phyloP scores from a whole-genome alignment of 2,113 vertebrate species.

The Ammospiza nelsoni region DNA sequence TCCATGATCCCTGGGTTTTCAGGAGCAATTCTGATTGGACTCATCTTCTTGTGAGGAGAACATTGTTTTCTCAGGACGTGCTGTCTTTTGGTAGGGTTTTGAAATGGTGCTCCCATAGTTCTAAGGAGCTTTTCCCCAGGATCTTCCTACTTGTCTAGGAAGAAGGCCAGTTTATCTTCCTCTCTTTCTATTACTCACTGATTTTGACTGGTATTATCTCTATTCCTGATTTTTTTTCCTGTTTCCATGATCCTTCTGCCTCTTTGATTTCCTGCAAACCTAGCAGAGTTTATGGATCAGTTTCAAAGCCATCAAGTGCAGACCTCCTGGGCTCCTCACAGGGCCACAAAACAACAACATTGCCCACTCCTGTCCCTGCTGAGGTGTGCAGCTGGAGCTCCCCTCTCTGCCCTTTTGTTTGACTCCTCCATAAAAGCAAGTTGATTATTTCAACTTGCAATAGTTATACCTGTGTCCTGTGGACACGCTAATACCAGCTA shows the following conservation, averaged over 20 bases:
- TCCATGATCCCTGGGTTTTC: accelerated
- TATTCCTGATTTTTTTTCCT: not conserved
- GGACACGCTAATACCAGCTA: not conserved
- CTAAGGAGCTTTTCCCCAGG: not conserved
- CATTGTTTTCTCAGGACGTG: not conserved
- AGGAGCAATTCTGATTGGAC: not conserved
- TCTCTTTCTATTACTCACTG: not conserved
- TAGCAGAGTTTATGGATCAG: not conserved
- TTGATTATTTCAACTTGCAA: not conserved
- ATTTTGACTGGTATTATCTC: not conserved
- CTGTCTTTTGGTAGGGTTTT: not conserved
- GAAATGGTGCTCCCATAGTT: not conserved
- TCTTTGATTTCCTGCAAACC: not conserved
- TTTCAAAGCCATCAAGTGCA: not conserved
- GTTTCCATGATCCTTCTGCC: not conserved
- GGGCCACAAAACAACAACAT: not conserved
- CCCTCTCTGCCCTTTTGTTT: not conserved
- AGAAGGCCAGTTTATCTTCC: not conserved
- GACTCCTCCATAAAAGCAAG: not conserved
- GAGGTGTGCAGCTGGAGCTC: not conserved
- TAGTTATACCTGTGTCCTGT: not conserved
- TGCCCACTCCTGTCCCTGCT: not conserved
- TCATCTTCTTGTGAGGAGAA: not conserved
- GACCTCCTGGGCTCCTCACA: not conserved
- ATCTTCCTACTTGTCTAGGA: not conserved